These are phyloP conservation scores for Eulimnadia texana DNA, from an alignment of 1,140 invertebrate species.

Conservation along the genomic window DNA sequence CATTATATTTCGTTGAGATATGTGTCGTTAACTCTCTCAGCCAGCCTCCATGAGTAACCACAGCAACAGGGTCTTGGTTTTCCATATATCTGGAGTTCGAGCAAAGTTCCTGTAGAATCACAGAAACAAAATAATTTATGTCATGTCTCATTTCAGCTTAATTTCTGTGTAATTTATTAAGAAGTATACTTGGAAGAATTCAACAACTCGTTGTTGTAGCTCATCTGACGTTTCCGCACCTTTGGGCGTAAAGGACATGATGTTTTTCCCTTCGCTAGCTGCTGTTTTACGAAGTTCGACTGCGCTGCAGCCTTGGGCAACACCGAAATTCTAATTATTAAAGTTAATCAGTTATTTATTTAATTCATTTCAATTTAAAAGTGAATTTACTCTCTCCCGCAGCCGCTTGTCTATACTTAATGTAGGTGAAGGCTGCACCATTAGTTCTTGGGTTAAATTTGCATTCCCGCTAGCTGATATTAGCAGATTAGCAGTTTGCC, in stretches of 20 bases:
- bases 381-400: constrained; percentile 6
- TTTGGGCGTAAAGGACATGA: not conserved
- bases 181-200: not conserved
- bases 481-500: constrained; percentile 8
- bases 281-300: not conserved
- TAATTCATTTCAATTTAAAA: not conserved
- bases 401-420: not conserved
- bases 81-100: not conserved
- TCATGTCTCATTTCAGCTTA: not conserved
- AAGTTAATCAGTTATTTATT: not conserved
- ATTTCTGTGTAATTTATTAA: not conserved
- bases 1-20: not conserved
- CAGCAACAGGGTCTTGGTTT: not conserved
- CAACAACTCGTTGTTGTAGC: not conserved
- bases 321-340: not conserved
- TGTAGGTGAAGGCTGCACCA: not conserved
- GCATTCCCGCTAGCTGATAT: not conserved
- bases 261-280: not conserved
- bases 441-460: not conserved
- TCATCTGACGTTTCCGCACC: constrained; percentile 5
- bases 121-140: not conserved
- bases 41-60: constrained; percentile 14
- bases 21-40: constrained; percentile 9
- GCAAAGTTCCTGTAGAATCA: not conserved
- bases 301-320: not conserved